These are phyloP conservation scores for Leptestheria dahalacensis DNA, from an alignment of 1,140 invertebrate species.

Conservation along the genomic window DNA sequence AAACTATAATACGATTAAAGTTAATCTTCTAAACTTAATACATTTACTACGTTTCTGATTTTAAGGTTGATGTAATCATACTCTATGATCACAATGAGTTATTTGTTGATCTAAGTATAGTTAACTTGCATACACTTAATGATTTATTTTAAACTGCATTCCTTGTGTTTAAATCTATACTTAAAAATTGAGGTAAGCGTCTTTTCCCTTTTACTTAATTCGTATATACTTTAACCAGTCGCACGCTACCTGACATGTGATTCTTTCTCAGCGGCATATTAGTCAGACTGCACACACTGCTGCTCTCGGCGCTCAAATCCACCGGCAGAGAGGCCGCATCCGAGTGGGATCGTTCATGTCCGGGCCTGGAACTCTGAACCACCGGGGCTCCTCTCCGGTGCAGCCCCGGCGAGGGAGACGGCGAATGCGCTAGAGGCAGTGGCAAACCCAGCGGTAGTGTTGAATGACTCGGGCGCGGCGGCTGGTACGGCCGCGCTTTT, in stretches of 20 bases:
- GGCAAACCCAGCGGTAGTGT: constrained; percentile 31
- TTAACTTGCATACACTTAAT: too few species aligned
- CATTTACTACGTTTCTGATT: too few species aligned
- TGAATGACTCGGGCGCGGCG: constrained; percentile 40
- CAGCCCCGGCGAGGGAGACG: constrained; percentile 36
- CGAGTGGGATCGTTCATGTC: constrained; percentile 74
- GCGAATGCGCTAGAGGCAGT: constrained; percentile 32
- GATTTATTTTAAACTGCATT: too few species aligned
- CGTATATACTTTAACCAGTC: background rate
- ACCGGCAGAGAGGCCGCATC: constrained; percentile 65
- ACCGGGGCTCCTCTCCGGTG: constrained; percentile 45
- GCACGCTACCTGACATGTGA: constrained; percentile 53
- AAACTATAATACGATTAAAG: too few species aligned
- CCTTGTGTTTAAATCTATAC: too few species aligned
- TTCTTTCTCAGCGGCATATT: constrained; percentile 77
- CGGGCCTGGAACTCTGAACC: constrained; percentile 37
- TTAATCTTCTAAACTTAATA: too few species aligned
- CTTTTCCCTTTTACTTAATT: too few species aligned
- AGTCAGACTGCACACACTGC: constrained; percentile 81
- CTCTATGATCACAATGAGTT: too few species aligned
- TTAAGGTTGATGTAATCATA: too few species aligned
- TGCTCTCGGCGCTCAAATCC: constrained; percentile 82
- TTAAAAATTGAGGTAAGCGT: too few species aligned
- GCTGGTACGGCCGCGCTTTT: constrained; percentile 74
- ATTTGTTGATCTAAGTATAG: too few species aligned